Evolutionary conservation across 2,113 vertebrate species (phyloP), one percentile per base, ranked within the genome.

Genomic region (Nestor notabilis): DNA sequence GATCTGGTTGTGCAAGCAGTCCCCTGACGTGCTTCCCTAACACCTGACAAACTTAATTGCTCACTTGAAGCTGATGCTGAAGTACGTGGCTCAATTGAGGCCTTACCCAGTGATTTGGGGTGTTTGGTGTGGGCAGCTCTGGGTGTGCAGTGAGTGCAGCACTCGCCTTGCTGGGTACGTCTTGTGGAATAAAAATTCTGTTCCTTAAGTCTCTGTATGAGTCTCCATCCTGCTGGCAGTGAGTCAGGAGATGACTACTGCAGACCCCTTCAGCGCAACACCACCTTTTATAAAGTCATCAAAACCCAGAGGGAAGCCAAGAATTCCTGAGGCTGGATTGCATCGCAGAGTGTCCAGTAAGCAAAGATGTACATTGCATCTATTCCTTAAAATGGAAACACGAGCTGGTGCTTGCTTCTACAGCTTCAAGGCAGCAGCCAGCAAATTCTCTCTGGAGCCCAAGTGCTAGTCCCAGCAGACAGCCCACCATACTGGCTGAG

Each of bases 381-480:
- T 79, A 86, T 85, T 72, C 95, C 91, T 96, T 96, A 84, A 95
- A 96, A 96, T 93, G 89, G 83, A 91, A 95, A 93, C 82, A 66
- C 0, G 33, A 93, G 80, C 90, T 95, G 69, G 37, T 95, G 83
- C 74, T 91, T 75, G 50, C 49, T 93, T 90, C 83, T 89, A 35
- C 85, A 60, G 55, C 81, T 92, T 53, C 82, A 95, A 96, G 80
- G 86, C 90, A 94, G 87, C 93, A 90, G 87, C 82, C 92, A 90
- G 79, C 52, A 91, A 64, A 96, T 89, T 68, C 44, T 76, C 89
- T 84, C 74, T 92, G 94, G 81, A 89, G 65, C 44, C 77, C 92
- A 93, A 97, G 92, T 46, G 76, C 80, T 61, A 21, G 3, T 91
- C 92, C 69, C 86, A 88, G 83, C 80, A 87, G 80, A 92, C 69